Evolutionary conservation across 2,888 invertebrate species (phyloP).

Genomic region (Lasius fuliginosus): DNA sequence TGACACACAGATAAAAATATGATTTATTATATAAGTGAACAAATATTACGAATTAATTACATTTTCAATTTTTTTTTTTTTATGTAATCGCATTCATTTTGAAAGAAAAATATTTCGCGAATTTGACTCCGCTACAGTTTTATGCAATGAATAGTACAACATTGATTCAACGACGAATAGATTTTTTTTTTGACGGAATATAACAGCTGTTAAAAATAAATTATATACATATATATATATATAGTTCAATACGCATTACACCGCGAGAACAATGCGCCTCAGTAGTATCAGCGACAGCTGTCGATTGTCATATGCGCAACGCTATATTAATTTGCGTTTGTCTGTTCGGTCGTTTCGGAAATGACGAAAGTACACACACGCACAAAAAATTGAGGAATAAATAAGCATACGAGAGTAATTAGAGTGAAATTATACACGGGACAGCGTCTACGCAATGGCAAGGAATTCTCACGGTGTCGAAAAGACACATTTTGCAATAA

Average conservation of each 20-base stretch:
- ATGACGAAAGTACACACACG: not conserved
- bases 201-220: conserved; percentile 7
- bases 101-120: not conserved
- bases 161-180: not conserved
- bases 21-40: not conserved
- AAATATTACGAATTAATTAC: not conserved
- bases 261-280: conserved; percentile 17
- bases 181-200: not conserved
- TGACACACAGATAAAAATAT: not conserved
- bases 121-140: not conserved
- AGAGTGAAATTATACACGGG: conserved; percentile 30
- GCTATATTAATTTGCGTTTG: conserved; percentile 34
- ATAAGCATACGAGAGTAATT: conserved; percentile 33
- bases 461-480: conserved; percentile 42
- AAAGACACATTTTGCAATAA: conserved; percentile 4
- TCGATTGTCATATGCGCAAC: conserved; percentile 38
- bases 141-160: not conserved
- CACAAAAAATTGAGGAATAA: not conserved
- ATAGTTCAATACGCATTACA: not conserved
- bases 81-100: not conserved
- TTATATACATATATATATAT: not conserved
- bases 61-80: not conserved
- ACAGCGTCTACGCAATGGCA: not conserved
- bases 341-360: conserved; percentile 26
- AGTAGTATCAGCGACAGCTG: conserved; percentile 31